Base-by-base conservation (phyloP, 2,888 invertebrate genomes). In the Sphecodes monilicornis region DNA sequence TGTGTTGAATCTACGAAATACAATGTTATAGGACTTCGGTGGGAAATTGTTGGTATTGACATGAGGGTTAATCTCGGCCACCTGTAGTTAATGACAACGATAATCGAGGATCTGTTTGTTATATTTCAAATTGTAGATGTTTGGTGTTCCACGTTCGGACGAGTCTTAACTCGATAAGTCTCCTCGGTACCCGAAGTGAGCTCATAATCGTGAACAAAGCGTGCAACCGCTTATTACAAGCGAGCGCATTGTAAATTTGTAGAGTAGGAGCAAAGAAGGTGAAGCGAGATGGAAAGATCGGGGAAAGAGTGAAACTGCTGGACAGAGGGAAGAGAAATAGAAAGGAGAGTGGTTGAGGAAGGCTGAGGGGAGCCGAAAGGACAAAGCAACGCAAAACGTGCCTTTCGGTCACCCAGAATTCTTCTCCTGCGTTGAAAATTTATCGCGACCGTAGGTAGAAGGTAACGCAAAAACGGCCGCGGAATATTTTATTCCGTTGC, bases 201-300 rank as follows among this genome's bases (percentile, higher is more conserved):
- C 89, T 91, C 91, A 90, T 91, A 91, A 91, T 91, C 91, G 89
- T 86, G 88, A 86, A 88, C 89, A 85, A 87, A 89, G 86, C 86
- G 88, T 86, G 89, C 90, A 91, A 91, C 89, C 88, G 91, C 91
- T 91, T 91, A 91, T 91, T 91, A 91, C 90, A 90, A 91, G 90
- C 87, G 88, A 86, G 88, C 85, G 90, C 87, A 91, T 91, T 91
- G 91, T 91, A 90, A 91, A 90, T 90, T 90, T 90, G 88, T 88
- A 82, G 90, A 78, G 85, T 84, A 80, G 86, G 78, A 87, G 83
- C 84, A 72, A 78, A 64, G 77, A 71, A 84, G 78, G 72, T 73
- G 80, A 76, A 71, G 71, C 71, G 79, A 22, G 69, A 81, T 46
- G 43, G 69, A 70, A 76, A 64, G 57, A 66, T 16, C 69, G 36